Evolutionary conservation across 1,140 invertebrate genomes (phyloP), one percentile per base, ranked within the genome.

Genomic region (Araneus ventricosus): DNA sequence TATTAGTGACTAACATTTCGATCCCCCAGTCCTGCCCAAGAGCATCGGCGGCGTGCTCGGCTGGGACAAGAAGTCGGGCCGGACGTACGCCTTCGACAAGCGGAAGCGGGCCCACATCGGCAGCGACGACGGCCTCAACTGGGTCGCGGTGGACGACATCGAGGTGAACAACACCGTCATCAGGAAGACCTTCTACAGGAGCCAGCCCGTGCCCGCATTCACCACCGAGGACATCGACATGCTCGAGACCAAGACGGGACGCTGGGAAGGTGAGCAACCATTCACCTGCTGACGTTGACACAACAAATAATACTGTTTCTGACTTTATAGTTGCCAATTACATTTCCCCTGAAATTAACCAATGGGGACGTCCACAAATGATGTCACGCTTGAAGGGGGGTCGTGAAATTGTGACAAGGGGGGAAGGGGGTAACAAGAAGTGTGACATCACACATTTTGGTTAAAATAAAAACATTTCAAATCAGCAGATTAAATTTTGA

Each of bases 61-160:
- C 3, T 94, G 84, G 57, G 94, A 94, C 85, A 88, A 93, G 59
- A 92, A 93, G 37, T 80, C 90, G 2, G 93, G 94, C 59, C 93
- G 93, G 14, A 93, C 91, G 5, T 94, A 86, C 34, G 94, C 90
- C 6, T 87, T 94, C 82, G 94, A 94, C 63, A 94, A 93, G 52
- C 24, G 91, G 41, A 88, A 92, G 52, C 90, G 90, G 6, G 94
- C 94, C 8, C 86, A 94, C 41, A 37, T 94, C 6, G 91, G 52
- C 10, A 87, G 79, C n/a, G 84, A 90, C 24, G 93, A 94, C 30
- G 94, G 94, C 61, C 14, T 94, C 4, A 57, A 17, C 2, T 94
- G 94, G 94, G 70, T 88, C 4, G 90, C 94, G 6, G 90, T 93
- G 27, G 89, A 92, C 17, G 93, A 90, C 22, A 34, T 92, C 30